phyloP scores from a whole-genome alignment of 1,140 invertebrate species.

The Penaeus vannamei region DNA sequence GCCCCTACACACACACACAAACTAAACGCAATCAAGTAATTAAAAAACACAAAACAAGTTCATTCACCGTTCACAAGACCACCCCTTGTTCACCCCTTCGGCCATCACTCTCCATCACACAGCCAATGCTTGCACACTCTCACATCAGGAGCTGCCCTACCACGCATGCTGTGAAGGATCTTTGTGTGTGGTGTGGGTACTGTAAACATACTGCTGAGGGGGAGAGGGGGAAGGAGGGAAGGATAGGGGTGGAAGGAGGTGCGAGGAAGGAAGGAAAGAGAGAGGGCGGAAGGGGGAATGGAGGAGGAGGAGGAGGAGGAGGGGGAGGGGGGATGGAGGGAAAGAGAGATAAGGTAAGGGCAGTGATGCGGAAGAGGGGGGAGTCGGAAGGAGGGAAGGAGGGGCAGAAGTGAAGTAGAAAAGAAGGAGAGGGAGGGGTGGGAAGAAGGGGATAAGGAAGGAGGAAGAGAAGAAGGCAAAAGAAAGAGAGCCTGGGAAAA shows the following conservation, averaged over 20 bases:
- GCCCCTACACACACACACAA: no score
- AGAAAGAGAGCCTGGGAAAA: no score
- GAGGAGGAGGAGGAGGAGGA: slow-evolving; percentile 8
- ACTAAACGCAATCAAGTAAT: no score
- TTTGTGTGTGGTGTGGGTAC: no score
- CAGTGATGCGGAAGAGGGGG: not conserved
- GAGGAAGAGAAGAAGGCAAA: not conserved
- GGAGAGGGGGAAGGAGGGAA: not conserved
- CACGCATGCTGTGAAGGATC: no score
- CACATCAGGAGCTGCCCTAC: no score
- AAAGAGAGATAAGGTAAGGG: not conserved
- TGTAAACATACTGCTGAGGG: not conserved
- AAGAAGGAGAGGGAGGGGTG: not conserved
- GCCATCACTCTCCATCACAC: no score
- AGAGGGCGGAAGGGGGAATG: not conserved
- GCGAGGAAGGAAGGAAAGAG: not conserved
- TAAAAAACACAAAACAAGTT: no score
- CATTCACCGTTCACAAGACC: no score
- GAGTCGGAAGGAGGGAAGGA: not conserved
- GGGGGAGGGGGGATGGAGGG: not conserved
- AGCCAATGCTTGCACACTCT: no score
- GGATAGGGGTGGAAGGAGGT: not conserved
- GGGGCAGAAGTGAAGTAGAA: not conserved
- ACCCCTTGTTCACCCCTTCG: no score
- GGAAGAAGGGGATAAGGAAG: no score